Conservation (phyloP, 2,888 invertebrate species). For the Parthenolecanium corni region DNA sequence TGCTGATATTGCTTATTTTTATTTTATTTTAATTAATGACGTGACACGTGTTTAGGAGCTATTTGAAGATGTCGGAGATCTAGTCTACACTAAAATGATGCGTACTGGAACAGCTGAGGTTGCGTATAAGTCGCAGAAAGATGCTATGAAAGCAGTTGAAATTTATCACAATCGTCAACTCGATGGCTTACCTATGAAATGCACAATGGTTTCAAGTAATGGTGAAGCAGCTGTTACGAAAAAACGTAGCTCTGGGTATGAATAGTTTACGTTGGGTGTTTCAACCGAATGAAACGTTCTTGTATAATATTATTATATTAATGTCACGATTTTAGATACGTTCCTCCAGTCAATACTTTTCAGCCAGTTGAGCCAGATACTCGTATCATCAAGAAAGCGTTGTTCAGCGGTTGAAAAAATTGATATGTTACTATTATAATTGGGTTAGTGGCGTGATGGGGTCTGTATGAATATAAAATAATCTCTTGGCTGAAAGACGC, state of each 20-base stretch:
- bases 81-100: slow-evolving; percentile 70
- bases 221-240: not conserved
- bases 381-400: slow-evolving; percentile 6
- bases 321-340: not conserved
- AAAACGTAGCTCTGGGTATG: slow-evolving; percentile 10
- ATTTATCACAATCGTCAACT: slow-evolving; percentile 86
- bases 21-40: slow-evolving; percentile 12
- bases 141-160: slow-evolving; percentile 82
- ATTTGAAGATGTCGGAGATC: slow-evolving; percentile 83
- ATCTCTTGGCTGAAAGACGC: too few relatives aligned
- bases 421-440: too few relatives aligned
- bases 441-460: too few relatives aligned
- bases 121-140: slow-evolving; percentile 69
- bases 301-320: not conserved
- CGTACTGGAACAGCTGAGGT: slow-evolving; percentile 85
- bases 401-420: not conserved
- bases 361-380: slow-evolving; percentile 13
- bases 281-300: not conserved
- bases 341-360: slow-evolving; percentile 11
- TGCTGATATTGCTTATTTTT: not conserved
- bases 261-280: not conserved
- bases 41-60: slow-evolving; percentile 52
- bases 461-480: too few relatives aligned
- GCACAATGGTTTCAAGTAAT: slow-evolving; percentile 56
- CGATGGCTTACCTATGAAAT: slow-evolving; percentile 89